phyloP scores from a whole-genome alignment of 2,797 vertebrate genomes.

The Xiphophorus birchmanni region DNA sequence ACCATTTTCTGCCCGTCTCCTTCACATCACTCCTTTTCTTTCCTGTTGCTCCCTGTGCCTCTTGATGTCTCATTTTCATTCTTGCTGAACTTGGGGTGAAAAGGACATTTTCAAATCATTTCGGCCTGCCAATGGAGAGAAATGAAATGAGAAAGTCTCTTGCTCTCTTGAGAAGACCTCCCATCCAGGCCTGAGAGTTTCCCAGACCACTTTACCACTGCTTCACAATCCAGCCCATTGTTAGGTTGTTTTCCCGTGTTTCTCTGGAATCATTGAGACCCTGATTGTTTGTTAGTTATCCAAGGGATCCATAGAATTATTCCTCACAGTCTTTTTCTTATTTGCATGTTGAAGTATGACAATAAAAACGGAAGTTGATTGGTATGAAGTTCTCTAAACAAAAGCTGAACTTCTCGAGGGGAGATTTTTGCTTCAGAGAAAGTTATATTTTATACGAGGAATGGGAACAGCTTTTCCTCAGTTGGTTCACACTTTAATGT shows the following conservation, averaged over 20 bases:
- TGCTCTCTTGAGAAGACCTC: constrained; percentile 68
- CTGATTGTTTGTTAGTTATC: constrained; percentile 61
- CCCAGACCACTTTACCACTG: constrained; percentile 75
- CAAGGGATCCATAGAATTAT: constrained; percentile 44
- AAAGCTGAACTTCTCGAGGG: not conserved
- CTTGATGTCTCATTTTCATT: constrained; percentile 27
- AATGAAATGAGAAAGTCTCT: constrained; percentile 46
- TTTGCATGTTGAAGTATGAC: not conserved
- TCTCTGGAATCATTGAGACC: constrained; percentile 53
- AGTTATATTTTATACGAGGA: not conserved
- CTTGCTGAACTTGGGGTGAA: constrained; percentile 61
- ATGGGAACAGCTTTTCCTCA: not conserved
- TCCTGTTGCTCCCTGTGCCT: constrained; percentile 3
- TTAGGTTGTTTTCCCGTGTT: constrained; percentile 56
- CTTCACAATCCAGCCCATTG: constrained; percentile 71
- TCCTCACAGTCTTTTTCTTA: not conserved
- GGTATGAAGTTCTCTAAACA: not conserved
- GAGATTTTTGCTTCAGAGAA: not conserved
- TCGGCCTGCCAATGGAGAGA: constrained; percentile 36
- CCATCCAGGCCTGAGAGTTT: constrained; percentile 69
- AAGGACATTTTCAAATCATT: constrained; percentile 68
- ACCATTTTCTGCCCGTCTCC: constrained; percentile 7
- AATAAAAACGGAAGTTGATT: not conserved
- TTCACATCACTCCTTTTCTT: constrained; percentile 14
- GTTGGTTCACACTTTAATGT: not conserved